Percentiles rank a stretch among this genome's conserved stretches.
phyloP scores from a whole-genome alignment of 2,888 invertebrate genomes.

The Yponomeuta malinellus region DNA sequence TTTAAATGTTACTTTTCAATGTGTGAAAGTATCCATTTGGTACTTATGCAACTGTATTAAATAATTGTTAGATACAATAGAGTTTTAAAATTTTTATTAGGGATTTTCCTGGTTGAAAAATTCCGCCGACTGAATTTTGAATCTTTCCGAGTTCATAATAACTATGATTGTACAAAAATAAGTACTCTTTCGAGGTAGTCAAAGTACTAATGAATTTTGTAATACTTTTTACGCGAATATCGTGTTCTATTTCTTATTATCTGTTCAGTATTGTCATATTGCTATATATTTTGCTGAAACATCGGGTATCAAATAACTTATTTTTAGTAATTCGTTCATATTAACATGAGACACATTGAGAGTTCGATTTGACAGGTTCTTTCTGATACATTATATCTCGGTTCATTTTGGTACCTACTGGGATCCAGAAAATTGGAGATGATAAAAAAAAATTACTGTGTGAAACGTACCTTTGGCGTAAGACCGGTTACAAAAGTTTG shows the following conservation, averaged over 20 bases:
- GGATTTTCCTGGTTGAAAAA: background rate
- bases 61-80: background rate
- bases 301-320: too few relatives aligned
- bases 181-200: background rate
- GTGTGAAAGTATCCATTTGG: background rate
- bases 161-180: background rate
- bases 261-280: background rate
- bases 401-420: too few relatives aligned
- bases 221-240: background rate
- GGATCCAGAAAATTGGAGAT: too few relatives aligned
- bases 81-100: background rate
- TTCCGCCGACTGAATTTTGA: background rate
- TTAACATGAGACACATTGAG: too few relatives aligned
- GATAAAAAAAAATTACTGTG: too few relatives aligned
- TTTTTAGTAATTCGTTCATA: too few relatives aligned
- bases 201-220: too few relatives aligned
- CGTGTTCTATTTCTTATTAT: background rate
- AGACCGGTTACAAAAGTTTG: background rate
- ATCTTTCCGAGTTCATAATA: background rate
- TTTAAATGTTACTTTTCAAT: background rate
- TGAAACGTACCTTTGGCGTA: background rate
- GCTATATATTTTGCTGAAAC: too few relatives aligned
- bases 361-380: too few relatives aligned
- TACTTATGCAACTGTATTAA: background rate
- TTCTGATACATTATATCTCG: too few relatives aligned